Base-by-base conservation (phyloP, 2,797 vertebrate genomes). In the Hafferia zeledoni region DNA sequence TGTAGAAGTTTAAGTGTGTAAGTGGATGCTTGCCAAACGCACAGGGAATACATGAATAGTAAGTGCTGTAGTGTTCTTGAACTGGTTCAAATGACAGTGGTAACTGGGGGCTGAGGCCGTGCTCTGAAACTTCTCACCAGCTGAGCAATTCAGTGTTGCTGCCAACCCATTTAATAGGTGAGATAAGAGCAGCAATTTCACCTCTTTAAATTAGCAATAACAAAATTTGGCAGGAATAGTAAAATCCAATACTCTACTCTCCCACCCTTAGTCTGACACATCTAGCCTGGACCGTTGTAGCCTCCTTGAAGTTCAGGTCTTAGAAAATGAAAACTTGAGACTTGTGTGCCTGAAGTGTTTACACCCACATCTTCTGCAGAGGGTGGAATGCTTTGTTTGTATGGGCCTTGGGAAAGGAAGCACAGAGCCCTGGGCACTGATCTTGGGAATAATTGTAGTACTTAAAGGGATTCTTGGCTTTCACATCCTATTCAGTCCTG, bases 191-290 rank as follows among this genome's bases (percentile, higher is more conserved):
- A 65, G 35, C 56, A 44, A 4, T 55, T 87, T 61, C 16, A 55
- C 14, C 5, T 47, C 10, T 67, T 57, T 3, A 24, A 35, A 37
- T 27, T 35, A 12, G 31, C 17, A 35, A 17, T 69, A 72, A 60
- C 19, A 57, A 33, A 76, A 44, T 17, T 31, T 55, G 11, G 5
- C 4, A 27, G 41, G 56, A 52, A 3, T n/a, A 50, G 27, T 23
- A 16, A 13, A 63, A 49, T 70, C 11, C 25, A 35, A 0, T 25
- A 15, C 30, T 44, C 7, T n/a, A 0, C 53, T 92, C 72, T 13
- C 23, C 25, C 77, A 44, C 17, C 6, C 64, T 81, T 23, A 46
- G 30, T 27, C 6, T 50, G 28, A 20, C 46, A 8, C 3, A 17
- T 31, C 28, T 53, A 28, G n/a, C 31, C 4, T 74, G 33, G 13